A percentile compares a stretch with the other conserved stretches of the same genome.
phyloP scores from a whole-genome alignment of 2,797 vertebrate species.

The Numenius phaeopus region DNA sequence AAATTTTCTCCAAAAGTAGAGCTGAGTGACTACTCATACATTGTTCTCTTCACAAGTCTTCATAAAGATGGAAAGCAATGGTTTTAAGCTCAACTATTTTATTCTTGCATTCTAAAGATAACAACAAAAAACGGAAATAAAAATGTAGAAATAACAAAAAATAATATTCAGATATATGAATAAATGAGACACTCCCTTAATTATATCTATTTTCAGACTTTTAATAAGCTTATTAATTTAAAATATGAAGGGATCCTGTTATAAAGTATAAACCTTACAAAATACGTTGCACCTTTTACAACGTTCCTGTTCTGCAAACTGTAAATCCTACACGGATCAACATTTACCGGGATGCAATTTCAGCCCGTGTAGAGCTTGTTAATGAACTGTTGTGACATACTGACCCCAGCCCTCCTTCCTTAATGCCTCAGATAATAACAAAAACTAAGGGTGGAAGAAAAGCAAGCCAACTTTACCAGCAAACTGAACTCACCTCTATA shows the following conservation, averaged over 20 bases:
- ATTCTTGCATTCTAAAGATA: neutral
- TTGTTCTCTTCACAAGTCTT: neutral
- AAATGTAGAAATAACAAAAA: neutral
- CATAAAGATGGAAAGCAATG: neutral
- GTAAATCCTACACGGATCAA: neutral
- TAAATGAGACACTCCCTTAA: neutral
- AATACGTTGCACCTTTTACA: neutral
- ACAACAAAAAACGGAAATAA: neutral
- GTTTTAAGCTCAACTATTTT: neutral
- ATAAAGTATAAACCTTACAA: neutral
- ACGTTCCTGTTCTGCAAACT: neutral
- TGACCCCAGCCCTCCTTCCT: neutral
- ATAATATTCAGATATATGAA: neutral
- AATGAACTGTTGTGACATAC: accelerated
- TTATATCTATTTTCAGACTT: neutral
- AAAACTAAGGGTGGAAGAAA: neutral
- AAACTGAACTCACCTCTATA: slow-evolving; percentile 83
- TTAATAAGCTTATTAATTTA: neutral
- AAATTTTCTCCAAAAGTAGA: neutral
- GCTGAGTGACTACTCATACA: neutral
- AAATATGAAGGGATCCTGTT: neutral
- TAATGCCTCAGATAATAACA: neutral
- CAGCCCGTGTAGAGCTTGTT: neutral
- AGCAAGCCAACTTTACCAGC: neutral
- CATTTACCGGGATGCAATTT: neutral